These are phyloP conservation scores for Typhlomys cinereus DNA, from an alignment of 2,113 vertebrate genomes.

Conservation along the genomic window DNA sequence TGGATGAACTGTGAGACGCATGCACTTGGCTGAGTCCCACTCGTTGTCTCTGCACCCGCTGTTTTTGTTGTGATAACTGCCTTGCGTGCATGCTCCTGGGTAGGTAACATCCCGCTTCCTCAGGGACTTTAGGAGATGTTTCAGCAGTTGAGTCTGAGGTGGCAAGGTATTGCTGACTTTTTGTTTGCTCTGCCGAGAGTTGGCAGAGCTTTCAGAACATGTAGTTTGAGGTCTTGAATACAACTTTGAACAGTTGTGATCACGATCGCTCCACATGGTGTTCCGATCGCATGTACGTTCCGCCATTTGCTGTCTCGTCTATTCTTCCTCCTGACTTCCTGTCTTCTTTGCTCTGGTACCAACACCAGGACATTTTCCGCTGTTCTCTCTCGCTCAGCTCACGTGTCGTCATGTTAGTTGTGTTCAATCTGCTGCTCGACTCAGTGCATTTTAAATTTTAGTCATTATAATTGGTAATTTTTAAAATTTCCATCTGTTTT, in stretches of 20 bases:
- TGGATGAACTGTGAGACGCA: not conserved
- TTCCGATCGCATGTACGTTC: not conserved
- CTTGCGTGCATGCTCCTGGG: not conserved
- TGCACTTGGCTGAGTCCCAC: not conserved
- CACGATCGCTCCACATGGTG: not conserved
- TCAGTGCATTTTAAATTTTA: not conserved
- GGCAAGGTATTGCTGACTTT: not conserved
- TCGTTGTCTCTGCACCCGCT: not conserved
- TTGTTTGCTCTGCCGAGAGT: not conserved
- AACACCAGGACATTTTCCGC: not conserved
- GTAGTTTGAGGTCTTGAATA: not conserved
- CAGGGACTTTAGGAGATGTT: not conserved
- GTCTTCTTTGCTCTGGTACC: not conserved
- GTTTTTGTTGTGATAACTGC: not conserved
- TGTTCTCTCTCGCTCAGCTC: not conserved
- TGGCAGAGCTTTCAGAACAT: not conserved
- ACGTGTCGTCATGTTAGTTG: not conserved
- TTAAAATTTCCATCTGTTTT: not conserved
- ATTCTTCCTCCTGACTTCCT: not conserved
- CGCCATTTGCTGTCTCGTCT: rapidly evolving
- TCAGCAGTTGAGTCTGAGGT: not conserved
- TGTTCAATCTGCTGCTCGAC: not conserved
- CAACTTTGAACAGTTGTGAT: not conserved
- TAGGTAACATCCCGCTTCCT: not conserved
- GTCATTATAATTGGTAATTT: conserved; percentile 13